Conservation (phyloP, 2,797 vertebrate genomes). For the Typhlichthys subterraneus region DNA sequence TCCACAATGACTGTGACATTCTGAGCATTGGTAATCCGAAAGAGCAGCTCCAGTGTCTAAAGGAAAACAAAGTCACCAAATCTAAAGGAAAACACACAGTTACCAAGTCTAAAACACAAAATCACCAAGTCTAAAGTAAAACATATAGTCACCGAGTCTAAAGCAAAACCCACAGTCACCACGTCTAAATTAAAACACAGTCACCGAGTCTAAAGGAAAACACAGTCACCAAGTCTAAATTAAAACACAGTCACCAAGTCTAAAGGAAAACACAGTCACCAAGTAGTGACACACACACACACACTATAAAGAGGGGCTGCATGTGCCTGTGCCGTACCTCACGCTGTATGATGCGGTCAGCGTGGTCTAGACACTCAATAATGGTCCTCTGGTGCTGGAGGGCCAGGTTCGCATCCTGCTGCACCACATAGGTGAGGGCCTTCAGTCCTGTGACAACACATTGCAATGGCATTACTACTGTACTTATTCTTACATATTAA, state of each 20-base stretch:
- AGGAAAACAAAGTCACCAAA: conserved; percentile 82
- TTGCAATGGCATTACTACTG: background rate
- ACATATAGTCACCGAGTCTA: conserved; percentile 86
- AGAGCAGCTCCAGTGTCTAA: conserved; percentile 83
- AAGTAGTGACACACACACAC: background rate
- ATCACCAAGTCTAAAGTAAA: no score
- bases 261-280: conserved; percentile 4
- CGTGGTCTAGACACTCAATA: conserved; percentile 95
- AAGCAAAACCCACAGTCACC: conserved; percentile 79
- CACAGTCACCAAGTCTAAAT: conserved; percentile 89
- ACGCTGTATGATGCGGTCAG: conserved; percentile 94
- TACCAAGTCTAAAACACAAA: conserved; percentile 85
- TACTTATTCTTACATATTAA: background rate
- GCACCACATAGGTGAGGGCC: conserved; percentile 93
- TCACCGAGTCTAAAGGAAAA: conserved; percentile 86
- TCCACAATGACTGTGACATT: conserved; percentile 92
- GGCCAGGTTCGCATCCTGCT: conserved; percentile 92
- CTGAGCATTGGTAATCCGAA: conserved; percentile 93
- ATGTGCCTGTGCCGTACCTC: conserved; percentile 77
- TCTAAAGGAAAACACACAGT: conserved; percentile 79
- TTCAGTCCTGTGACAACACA: conserved; percentile 61
- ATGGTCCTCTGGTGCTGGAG: conserved; percentile 98
- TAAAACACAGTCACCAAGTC: conserved; percentile 1
- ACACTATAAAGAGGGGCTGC: background rate
- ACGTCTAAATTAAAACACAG: conserved; percentile 82